Percentiles rank a stretch among this genome's conserved stretches.
These are phyloP conservation scores for Helobdella robusta DNA, from an alignment of 2,888 invertebrate species.

Conservation along the genomic window DNA sequence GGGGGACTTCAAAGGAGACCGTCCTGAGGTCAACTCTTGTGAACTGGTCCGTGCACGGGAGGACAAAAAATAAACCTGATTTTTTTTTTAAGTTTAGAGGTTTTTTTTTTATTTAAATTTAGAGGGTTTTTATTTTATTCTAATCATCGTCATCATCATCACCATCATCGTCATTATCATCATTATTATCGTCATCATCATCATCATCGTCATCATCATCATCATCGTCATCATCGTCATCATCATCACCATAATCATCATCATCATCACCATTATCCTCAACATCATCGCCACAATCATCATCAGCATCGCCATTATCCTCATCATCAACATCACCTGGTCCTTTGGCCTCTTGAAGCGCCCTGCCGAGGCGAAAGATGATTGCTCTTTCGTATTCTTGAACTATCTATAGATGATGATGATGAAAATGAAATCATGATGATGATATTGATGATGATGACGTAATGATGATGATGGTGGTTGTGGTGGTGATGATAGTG, in stretches of 20 bases:
- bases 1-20: constrained; percentile 46
- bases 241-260: constrained; percentile 5
- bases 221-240: neutral
- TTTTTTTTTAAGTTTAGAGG: too few species aligned
- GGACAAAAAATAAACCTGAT: constrained; percentile 37
- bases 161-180: neutral
- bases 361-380: constrained; percentile 43
- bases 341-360: constrained; percentile 38
- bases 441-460: too few species aligned
- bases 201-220: neutral
- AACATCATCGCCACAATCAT: neutral
- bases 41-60: constrained; percentile 38
- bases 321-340: constrained; percentile 34
- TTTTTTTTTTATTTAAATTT: too few species aligned
- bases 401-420: constrained; percentile 37
- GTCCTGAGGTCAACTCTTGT: constrained; percentile 39
- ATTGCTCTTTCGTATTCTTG: constrained; percentile 46
- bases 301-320: neutral
- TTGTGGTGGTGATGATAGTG: too few species aligned
- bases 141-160: neutral
- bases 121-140: too few species aligned
- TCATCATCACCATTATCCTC: neutral
- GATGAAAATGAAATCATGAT: too few species aligned
- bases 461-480: too few species aligned
- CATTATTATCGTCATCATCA: neutral